These are phyloP conservation scores for Gnathonemus longibarbis DNA, from an alignment of 2,113 vertebrate species.

Conservation along the genomic window DNA sequence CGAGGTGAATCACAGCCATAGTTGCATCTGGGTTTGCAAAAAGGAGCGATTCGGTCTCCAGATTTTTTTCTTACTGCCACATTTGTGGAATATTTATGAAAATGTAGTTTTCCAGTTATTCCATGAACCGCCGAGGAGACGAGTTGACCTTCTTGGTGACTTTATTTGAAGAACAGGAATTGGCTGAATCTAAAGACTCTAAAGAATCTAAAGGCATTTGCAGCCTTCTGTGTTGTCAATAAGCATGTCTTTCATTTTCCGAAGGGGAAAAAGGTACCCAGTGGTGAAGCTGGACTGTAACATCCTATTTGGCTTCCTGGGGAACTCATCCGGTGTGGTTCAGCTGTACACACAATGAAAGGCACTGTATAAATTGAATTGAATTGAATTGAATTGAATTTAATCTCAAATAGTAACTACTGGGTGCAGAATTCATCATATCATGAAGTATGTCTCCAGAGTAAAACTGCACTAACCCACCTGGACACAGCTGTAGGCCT, in stretches of 20 bases:
- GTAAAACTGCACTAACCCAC: background rate
- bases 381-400: too few relatives aligned
- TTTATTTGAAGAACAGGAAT: background rate
- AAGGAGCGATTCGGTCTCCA: background rate
- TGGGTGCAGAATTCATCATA: background rate
- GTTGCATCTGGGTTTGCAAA: background rate
- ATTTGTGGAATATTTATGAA: background rate
- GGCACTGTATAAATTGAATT: background rate
- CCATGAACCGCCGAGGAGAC: background rate
- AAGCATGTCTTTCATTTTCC: background rate
- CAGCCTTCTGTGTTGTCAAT: background rate
- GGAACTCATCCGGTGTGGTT: background rate
- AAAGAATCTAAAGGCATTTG: background rate
- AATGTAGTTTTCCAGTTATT: background rate
- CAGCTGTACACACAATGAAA: background rate
- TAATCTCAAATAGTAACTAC: background rate
- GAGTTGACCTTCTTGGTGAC: background rate
- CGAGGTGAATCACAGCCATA: background rate
- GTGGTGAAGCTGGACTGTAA: background rate
- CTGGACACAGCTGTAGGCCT: background rate
- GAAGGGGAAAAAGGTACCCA: background rate
- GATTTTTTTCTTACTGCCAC: background rate
- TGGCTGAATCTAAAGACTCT: background rate
- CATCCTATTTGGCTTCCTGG: background rate
- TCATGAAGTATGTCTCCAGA: background rate